These are phyloP conservation scores for Sitophilus oryzae DNA, from an alignment of 1,140 invertebrate genomes.

Conservation along the genomic window DNA sequence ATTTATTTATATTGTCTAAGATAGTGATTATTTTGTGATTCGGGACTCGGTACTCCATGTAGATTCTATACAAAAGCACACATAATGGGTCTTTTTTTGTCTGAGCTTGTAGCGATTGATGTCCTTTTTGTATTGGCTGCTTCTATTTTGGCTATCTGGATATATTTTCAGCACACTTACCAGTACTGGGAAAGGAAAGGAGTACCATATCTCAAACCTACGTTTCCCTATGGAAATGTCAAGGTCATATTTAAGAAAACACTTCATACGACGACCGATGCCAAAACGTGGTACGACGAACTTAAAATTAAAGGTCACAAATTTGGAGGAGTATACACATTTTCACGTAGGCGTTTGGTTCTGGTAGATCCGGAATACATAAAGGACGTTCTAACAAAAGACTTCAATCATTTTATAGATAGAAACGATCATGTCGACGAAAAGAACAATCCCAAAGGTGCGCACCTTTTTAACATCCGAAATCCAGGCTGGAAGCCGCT, in stretches of 20 bases:
- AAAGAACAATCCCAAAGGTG: constrained; percentile 45
- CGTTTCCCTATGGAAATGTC: background rate
- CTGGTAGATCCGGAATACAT: constrained; percentile 50
- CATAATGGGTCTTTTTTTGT: too few relatives aligned
- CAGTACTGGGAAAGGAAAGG: background rate
- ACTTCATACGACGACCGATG: background rate
- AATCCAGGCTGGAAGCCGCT: constrained; percentile 47
- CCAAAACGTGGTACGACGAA: background rate
- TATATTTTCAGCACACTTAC: background rate
- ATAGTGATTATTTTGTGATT: too few relatives aligned
- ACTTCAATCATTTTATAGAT: constrained; percentile 48
- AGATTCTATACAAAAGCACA: too few relatives aligned
- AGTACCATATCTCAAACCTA: background rate
- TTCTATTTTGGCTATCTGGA: background rate
- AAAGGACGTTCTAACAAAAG: constrained; percentile 44
- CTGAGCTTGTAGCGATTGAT: background rate
- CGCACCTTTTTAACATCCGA: constrained; percentile 45
- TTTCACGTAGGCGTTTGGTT: constrained; percentile 9
- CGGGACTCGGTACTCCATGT: too few relatives aligned
- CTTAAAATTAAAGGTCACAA: background rate
- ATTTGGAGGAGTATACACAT: background rate
- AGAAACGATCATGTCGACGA: constrained; percentile 42
- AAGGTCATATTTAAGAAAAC: too few relatives aligned
- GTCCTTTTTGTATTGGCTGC: background rate
- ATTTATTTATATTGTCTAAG: too few relatives aligned